These are phyloP conservation scores for Adelognathus sp. DNA, from an alignment of 2,888 invertebrate species.

Conservation along the genomic window DNA sequence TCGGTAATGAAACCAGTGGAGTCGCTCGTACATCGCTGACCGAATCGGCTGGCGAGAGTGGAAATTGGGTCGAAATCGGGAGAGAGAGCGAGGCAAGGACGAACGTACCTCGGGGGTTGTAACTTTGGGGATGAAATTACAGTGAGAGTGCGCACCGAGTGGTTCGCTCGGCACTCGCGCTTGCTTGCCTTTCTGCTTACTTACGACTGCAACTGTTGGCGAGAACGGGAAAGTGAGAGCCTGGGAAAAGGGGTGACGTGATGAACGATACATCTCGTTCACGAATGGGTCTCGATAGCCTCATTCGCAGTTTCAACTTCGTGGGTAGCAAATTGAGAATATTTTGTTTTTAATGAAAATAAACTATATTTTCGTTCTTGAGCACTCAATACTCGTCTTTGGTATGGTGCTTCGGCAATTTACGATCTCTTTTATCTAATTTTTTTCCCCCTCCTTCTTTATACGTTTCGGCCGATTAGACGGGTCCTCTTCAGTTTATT, in stretches of 20 bases:
- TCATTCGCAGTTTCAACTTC: too few relatives aligned
- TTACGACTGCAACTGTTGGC: not conserved
- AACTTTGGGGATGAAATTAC: not conserved
- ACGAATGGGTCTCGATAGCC: not conserved
- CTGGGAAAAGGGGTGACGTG: not conserved
- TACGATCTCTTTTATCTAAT: too few relatives aligned
- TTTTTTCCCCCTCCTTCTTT: too few relatives aligned
- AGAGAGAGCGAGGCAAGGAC: not conserved
- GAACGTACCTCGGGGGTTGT: not conserved
- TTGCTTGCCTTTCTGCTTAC: not conserved
- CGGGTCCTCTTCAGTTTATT: too few relatives aligned
- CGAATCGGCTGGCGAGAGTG: not conserved
- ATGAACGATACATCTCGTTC: not conserved
- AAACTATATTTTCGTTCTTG: too few relatives aligned
- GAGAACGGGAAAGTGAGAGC: too few relatives aligned
- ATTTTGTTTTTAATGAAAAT: too few relatives aligned
- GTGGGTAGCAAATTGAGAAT: too few relatives aligned
- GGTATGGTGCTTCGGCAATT: too few relatives aligned
- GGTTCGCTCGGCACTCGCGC: not conserved
- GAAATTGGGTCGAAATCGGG: conserved; percentile 6
- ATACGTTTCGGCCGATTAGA: too few relatives aligned
- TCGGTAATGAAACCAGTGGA: not conserved
- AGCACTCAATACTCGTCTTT: too few relatives aligned
- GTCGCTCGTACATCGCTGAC: not conserved
- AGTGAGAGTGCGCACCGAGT: not conserved